A percentile compares a stretch with the other conserved stretches of the same genome.
phyloP scores from a whole-genome alignment of 64 coral and sea anemone genomes.

The Montipora cactus region DNA sequence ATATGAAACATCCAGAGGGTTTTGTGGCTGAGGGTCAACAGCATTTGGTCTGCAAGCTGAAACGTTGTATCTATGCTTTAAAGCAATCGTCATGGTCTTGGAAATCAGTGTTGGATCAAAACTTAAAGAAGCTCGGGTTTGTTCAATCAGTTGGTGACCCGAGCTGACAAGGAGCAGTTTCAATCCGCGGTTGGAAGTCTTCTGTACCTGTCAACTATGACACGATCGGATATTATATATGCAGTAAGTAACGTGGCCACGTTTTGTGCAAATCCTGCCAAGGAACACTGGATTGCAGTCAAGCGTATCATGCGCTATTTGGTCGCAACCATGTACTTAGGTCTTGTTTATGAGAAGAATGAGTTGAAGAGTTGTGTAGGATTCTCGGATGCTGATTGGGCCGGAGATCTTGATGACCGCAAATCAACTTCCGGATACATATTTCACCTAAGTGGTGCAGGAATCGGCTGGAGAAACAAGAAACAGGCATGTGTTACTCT shows the following conservation, averaged over 20 bases:
- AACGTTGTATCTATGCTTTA: slow-evolving; percentile 43
- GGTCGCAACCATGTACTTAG: neutral
- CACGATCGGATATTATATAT: slow-evolving; percentile 46
- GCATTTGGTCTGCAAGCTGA: slow-evolving; percentile 54
- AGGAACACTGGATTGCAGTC: slow-evolving; percentile 44
- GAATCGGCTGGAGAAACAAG: too few species aligned
- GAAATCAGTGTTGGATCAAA: slow-evolving; percentile 60
- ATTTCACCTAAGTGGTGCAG: too few species aligned
- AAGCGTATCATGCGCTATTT: slow-evolving; percentile 45
- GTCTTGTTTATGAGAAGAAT: slow-evolving; percentile 26
- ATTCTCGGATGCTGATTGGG: slow-evolving; percentile 68
- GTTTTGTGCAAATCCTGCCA: slow-evolving; percentile 36
- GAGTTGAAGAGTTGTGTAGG: slow-evolving; percentile 16
- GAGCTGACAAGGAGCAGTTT: slow-evolving; percentile 35
- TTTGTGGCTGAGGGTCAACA: slow-evolving; percentile 28
- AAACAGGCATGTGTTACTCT: too few species aligned
- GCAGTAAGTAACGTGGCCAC: slow-evolving; percentile 46
- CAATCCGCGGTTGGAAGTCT: slow-evolving; percentile 63
- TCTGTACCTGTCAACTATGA: slow-evolving; percentile 32
- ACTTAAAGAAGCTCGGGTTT: slow-evolving; percentile 41
- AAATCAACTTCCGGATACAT: neutral
- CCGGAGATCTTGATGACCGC: too few species aligned
- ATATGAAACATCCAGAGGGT: slow-evolving; percentile 70
- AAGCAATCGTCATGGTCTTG: slow-evolving; percentile 37
- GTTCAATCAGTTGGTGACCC: slow-evolving; percentile 40